Conservation (phyloP, 1,140 invertebrate genomes). For the Drosophila burlai region DNA sequence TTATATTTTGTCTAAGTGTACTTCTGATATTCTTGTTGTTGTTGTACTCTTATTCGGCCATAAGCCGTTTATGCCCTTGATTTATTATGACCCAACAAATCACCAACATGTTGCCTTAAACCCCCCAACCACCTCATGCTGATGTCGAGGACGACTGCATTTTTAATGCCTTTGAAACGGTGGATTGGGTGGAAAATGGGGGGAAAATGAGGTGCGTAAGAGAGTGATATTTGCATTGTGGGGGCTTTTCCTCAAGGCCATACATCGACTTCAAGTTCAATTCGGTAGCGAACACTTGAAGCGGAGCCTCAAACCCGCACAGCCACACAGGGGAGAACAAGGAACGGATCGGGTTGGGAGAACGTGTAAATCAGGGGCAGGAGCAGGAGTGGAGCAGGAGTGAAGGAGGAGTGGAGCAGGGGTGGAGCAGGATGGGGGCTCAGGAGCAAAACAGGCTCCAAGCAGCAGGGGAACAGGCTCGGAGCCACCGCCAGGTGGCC, state of each 20-base stretch:
- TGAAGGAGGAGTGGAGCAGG: too few species aligned
- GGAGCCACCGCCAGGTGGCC: constrained; percentile 14
- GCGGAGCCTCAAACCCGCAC: constrained; percentile 12
- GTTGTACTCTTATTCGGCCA: constrained; percentile 31
- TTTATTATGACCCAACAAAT: constrained; percentile 72
- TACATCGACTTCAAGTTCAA: constrained; percentile 37
- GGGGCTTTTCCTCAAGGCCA: background rate
- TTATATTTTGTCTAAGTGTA: background rate
- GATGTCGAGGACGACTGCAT: constrained; percentile 26
- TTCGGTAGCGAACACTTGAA: constrained; percentile 34
- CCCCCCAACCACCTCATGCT: background rate
- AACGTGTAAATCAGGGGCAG: background rate
- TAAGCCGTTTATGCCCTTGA: constrained; percentile 71
- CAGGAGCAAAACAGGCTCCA: background rate
- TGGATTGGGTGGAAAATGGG: too few species aligned
- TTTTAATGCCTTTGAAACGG: constrained; percentile 41
- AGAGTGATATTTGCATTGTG: constrained; percentile 44
- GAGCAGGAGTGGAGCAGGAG: background rate
- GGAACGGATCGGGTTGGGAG: background rate
- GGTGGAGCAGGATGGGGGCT: too few species aligned
- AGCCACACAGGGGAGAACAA: background rate
- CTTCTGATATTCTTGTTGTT: too few species aligned
- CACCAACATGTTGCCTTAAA: constrained; percentile 39
- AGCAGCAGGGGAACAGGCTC: too few species aligned
- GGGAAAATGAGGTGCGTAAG: background rate